phyloP scores from a whole-genome alignment of 2,113 vertebrate species.

The Mobula hypostoma region DNA sequence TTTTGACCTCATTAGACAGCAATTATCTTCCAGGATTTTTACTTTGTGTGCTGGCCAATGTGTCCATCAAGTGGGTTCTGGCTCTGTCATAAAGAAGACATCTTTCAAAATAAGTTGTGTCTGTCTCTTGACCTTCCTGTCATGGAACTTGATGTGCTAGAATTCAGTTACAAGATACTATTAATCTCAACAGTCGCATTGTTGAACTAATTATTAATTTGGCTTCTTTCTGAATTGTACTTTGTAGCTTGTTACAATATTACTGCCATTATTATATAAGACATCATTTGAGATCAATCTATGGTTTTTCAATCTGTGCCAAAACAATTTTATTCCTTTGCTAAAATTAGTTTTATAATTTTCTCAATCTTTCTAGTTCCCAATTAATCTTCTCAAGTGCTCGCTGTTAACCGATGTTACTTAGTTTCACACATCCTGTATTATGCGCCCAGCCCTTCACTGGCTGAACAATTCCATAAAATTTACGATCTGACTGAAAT shows the following conservation, averaged over 20 bases:
- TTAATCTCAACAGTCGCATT: neutral
- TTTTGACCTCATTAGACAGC: neutral
- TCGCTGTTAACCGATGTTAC: neutral
- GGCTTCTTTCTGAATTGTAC: neutral
- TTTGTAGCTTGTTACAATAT: neutral
- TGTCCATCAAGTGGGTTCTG: neutral
- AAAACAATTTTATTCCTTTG: neutral
- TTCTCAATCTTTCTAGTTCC: neutral
- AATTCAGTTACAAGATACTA: neutral
- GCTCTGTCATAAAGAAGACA: neutral
- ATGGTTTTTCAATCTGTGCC: neutral
- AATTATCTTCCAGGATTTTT: neutral
- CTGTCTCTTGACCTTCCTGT: neutral
- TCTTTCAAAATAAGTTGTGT: neutral
- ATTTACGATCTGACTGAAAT: neutral
- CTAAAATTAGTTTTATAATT: neutral
- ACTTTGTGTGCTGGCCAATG: neutral
- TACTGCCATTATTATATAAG: neutral
- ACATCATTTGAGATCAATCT: neutral
- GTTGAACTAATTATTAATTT: neutral
- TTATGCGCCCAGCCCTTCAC: neutral
- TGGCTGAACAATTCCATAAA: neutral
- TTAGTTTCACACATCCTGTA: neutral
- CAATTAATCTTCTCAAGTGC: neutral
- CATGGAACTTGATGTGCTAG: neutral